phyloP scores from a whole-genome alignment of 1,140 invertebrate genomes.

The Drosophila seguyi region DNA sequence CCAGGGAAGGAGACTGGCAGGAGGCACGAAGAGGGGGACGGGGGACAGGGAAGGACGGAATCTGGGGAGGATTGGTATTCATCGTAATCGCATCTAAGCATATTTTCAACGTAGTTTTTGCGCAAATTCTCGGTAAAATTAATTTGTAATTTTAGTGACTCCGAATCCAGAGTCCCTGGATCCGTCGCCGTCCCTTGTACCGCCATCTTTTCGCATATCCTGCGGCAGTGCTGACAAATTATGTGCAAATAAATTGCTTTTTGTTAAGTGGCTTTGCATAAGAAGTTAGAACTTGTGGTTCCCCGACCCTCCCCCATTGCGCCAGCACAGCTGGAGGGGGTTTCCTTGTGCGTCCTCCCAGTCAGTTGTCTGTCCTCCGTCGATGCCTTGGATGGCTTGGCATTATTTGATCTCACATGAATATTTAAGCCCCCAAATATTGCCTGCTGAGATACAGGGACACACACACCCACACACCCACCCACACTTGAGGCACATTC shows the following conservation, averaged over 20 bases:
- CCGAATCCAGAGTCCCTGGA: conserved; percentile 8
- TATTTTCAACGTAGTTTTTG: conserved; percentile 75
- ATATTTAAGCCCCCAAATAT: conserved; percentile 75
- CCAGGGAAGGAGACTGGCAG: not conserved
- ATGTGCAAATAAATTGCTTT: conserved; percentile 84
- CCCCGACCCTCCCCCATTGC: conserved; percentile 16
- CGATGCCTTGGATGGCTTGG: conserved; percentile 35
- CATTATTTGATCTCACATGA: conserved; percentile 77
- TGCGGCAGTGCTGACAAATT: conserved; percentile 77
- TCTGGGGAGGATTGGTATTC: conserved; percentile 21
- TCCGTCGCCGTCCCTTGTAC: conserved; percentile 1
- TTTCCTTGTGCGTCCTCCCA: conserved; percentile 18
- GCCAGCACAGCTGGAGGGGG: conserved; percentile 12
- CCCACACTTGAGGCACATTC: conserved; percentile 48
- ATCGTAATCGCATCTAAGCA: conserved; percentile 51
- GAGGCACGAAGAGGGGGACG: not conserved
- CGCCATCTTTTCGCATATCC: conserved; percentile 68
- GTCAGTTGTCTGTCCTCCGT: conserved; percentile 32
- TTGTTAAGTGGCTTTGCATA: conserved; percentile 84
- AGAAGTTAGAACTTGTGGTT: conserved; percentile 70
- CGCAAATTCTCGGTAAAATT: conserved; percentile 77
- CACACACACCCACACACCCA: conserved; percentile 6
- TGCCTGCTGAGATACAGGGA: conserved; percentile 38
- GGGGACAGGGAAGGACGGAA: not conserved
- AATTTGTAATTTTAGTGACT: conserved; percentile 80